Evolutionary conservation across 2,888 invertebrate genomes (phyloP).

Genomic region (Tachina lurida): DNA sequence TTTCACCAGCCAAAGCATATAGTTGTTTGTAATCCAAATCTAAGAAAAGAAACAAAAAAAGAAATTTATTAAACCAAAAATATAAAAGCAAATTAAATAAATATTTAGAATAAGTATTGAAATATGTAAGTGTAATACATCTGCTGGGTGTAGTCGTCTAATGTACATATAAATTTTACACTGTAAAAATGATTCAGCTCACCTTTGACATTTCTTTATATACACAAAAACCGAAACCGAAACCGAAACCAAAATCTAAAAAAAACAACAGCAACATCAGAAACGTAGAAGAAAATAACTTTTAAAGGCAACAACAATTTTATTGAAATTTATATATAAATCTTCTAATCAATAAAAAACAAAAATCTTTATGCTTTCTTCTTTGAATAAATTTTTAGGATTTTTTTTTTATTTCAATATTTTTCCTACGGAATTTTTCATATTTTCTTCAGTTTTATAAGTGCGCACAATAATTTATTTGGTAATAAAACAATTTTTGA

Average conservation of each 20-base stretch:
- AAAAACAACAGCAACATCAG: conserved; percentile 11
- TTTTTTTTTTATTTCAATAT: not conserved
- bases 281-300: not conserved
- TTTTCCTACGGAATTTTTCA: conserved; percentile 7
- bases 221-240: conserved; percentile 3
- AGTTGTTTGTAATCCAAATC: conserved; percentile 48
- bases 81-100: conserved; percentile 11
- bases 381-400: conserved; percentile 26
- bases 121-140: conserved; percentile 51
- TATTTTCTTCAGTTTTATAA: conserved; percentile 50
- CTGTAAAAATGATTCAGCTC: conserved; percentile 61
- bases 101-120: conserved; percentile 46
- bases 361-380: conserved; percentile 28
- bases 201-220: conserved; percentile 50
- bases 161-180: conserved; percentile 66
- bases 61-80: not conserved
- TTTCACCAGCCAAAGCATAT: conserved; percentile 31
- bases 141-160: conserved; percentile 53
- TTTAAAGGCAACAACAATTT: conserved; percentile 16
- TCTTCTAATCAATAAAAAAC: not conserved
- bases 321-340: not conserved
- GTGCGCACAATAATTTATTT: conserved; percentile 70
- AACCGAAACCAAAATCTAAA: not conserved
- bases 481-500: conserved; percentile 36
- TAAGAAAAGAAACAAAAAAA: not conserved